Evolutionary conservation across 2,888 invertebrate species (phyloP).

Genomic region (Lasioglossum morio): DNA sequence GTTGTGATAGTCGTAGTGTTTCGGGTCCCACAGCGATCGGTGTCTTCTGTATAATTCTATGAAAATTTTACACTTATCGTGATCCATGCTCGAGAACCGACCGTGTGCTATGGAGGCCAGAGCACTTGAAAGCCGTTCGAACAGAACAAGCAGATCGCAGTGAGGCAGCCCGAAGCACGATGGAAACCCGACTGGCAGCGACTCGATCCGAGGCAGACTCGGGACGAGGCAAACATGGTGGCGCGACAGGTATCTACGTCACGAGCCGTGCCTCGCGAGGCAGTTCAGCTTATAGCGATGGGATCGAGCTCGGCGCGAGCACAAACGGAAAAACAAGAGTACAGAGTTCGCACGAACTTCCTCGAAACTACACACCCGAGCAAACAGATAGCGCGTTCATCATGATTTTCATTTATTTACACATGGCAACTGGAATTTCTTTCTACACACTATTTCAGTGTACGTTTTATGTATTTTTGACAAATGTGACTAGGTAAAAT

Average conservation of each 20-base stretch:
- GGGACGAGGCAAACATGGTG: slow-evolving; percentile 13
- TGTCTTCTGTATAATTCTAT: neutral
- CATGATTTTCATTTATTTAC: too few species aligned
- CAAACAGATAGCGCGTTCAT: too few species aligned
- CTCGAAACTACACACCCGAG: neutral
- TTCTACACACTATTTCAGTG: too few species aligned
- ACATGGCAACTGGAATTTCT: too few species aligned
- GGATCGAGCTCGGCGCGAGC: neutral
- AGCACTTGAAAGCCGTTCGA: neutral
- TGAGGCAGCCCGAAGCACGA: slow-evolving; percentile 10
- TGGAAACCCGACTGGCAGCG: slow-evolving; percentile 11
- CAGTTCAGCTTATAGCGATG: neutral
- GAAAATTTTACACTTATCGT: neutral
- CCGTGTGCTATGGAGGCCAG: neutral
- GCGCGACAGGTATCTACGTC: slow-evolving; percentile 13
- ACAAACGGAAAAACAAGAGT: neutral
- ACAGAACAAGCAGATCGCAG: slow-evolving; percentile 5
- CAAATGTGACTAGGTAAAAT: too few species aligned
- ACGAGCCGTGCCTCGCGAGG: slow-evolving; percentile 16
- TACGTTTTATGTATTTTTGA: too few species aligned
- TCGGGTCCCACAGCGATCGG: slow-evolving; percentile 4
- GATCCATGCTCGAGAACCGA: neutral
- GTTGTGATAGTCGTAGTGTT: slow-evolving; percentile 12
- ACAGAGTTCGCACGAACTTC: neutral
- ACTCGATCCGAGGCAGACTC: slow-evolving; percentile 11